Conservation (phyloP, 2,113 vertebrate species). For the Talpa occidentalis region DNA sequence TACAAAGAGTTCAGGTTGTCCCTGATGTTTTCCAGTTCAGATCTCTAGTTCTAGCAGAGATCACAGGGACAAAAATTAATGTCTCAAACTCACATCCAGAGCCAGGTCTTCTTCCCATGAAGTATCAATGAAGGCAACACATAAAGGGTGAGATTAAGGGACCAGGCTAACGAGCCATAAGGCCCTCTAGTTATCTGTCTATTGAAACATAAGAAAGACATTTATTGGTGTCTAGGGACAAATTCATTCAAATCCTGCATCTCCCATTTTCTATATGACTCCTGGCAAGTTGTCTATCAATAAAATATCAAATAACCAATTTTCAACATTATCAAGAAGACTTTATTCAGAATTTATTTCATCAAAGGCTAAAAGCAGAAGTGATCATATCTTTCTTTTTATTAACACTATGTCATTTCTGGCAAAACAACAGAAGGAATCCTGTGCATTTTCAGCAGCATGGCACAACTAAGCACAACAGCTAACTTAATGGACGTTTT, state of each 20-base stretch:
- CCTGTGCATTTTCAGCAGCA: conserved; percentile 11
- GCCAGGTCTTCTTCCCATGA: not conserved
- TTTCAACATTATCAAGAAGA: conserved; percentile 57
- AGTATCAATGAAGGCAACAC: not conserved
- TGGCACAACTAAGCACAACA: not conserved
- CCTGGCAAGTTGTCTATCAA: conserved; percentile 9
- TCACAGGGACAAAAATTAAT: not conserved
- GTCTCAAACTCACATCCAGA: not conserved
- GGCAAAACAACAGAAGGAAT: conserved; percentile 12
- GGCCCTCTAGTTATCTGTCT: not conserved
- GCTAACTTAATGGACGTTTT: conserved; percentile 26
- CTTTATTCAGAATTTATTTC: conserved; percentile 45
- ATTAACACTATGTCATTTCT: conserved; percentile 44
- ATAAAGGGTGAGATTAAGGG: not conserved
- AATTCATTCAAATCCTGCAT: conserved; percentile 7
- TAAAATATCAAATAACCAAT: conserved; percentile 31
- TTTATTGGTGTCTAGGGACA: not conserved
- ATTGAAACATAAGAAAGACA: not conserved
- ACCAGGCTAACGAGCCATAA: not conserved
- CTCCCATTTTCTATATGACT: not conserved
- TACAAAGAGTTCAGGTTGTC: not conserved
- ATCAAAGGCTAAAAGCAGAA: not conserved
- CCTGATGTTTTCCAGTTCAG: not conserved
- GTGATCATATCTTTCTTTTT: conserved; percentile 56
- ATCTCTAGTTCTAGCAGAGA: not conserved